phyloP scores from a whole-genome alignment of 2,113 vertebrate genomes.

The Triplophysa tibetana region DNA sequence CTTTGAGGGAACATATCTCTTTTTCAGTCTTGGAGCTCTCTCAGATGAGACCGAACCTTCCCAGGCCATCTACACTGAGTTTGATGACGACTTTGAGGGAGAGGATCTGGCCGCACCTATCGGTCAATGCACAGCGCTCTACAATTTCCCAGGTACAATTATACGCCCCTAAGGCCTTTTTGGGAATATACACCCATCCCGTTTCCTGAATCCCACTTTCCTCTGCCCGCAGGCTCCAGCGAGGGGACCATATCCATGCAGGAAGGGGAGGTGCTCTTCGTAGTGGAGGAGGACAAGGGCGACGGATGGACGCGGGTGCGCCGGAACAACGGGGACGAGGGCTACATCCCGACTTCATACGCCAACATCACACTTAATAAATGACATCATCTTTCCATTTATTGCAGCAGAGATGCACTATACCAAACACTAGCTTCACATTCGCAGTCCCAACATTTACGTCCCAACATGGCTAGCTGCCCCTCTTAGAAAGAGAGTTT shows the following conservation, averaged over 20 bases:
- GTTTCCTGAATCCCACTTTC: background rate
- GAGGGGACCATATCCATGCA: conserved; percentile 88
- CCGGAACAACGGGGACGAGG: conserved; percentile 82
- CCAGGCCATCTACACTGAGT: conserved; percentile 83
- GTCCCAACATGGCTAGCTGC: conserved; percentile 11
- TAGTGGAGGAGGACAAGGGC: conserved; percentile 88
- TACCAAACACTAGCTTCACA: conserved; percentile 21
- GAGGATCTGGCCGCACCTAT: conserved; percentile 79
- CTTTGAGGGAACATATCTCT: background rate
- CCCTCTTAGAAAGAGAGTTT: background rate
- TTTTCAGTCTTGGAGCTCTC: conserved; percentile 75
- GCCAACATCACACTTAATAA: conserved; percentile 77
- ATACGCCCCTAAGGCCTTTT: background rate
- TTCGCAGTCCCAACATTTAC: conserved; percentile 19
- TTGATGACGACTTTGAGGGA: conserved; percentile 87
- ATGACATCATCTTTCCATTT: conserved; percentile 53
- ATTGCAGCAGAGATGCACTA: background rate
- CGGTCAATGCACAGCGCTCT: conserved; percentile 85
- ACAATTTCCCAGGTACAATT: conserved; percentile 82
- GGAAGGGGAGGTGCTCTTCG: conserved; percentile 82
- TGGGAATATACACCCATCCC: background rate
- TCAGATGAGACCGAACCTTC: conserved; percentile 79
- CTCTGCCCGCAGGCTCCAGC: conserved; percentile 76
- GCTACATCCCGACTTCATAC: conserved; percentile 89
- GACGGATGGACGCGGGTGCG: conserved; percentile 89